Conservation (phyloP, 2,888 invertebrate genomes). For the Cheilosia grossa region DNA sequence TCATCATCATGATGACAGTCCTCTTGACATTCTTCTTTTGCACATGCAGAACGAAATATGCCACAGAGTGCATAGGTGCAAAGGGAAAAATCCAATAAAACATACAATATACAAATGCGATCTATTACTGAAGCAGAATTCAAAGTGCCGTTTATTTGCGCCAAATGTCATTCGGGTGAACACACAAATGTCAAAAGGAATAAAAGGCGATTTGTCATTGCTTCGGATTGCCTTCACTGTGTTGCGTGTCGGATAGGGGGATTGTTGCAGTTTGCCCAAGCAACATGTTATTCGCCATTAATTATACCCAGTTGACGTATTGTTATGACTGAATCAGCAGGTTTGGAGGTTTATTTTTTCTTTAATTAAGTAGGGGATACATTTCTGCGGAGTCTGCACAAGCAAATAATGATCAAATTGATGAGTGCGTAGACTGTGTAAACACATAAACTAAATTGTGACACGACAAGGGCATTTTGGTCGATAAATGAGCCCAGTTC, state of each 20-base stretch:
- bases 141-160: slow-evolving; percentile 6
- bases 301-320: slow-evolving; percentile 42
- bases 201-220: slow-evolving; percentile 25
- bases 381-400: slow-evolving; percentile 16
- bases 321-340: slow-evolving; percentile 40
- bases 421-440: slow-evolving; percentile 17
- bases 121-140: slow-evolving; percentile 25
- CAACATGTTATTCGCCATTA: slow-evolving; percentile 17
- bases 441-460: background rate
- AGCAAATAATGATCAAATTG: slow-evolving; percentile 17
- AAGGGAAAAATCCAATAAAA: slow-evolving; percentile 43
- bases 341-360: background rate
- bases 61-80: background rate
- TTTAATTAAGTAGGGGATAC: slow-evolving; percentile 21
- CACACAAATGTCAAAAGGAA: slow-evolving; percentile 10
- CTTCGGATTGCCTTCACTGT: background rate
- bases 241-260: background rate
- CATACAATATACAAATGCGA: slow-evolving; percentile 18
- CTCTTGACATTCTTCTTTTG: slow-evolving; percentile 41
- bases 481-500: background rate
- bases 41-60: background rate
- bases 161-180: slow-evolving; percentile 3
- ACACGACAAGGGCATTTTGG: background rate
- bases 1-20: slow-evolving; percentile 21
- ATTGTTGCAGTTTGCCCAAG: background rate